phyloP scores from a whole-genome alignment of 1,140 invertebrate genomes.

The Rhopalosiphum padi region DNA sequence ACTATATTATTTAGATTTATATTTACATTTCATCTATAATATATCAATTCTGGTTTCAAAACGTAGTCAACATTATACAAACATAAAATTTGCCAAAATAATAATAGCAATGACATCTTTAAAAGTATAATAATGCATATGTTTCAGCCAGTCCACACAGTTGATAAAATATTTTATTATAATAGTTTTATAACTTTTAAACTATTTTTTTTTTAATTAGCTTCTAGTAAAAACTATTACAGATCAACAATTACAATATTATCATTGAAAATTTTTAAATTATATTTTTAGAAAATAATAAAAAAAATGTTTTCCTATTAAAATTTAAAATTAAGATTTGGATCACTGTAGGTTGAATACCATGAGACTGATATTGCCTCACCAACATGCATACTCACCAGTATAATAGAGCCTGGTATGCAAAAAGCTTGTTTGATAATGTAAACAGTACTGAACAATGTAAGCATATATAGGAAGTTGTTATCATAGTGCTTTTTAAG shows the following conservation, averaged over 20 bases:
- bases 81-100: too few species aligned
- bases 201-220: too few species aligned
- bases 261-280: too few species aligned
- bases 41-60: neutral
- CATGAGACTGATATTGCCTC: neutral
- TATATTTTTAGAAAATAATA: neutral
- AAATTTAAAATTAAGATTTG: neutral
- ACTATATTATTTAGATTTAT: neutral
- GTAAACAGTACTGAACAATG: constrained; percentile 33
- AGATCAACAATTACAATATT: too few species aligned
- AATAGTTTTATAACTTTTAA: neutral
- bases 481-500: neutral
- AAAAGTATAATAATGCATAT: neutral
- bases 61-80: too few species aligned
- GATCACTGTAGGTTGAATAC: neutral
- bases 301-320: neutral
- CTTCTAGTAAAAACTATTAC: too few species aligned
- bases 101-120: too few species aligned
- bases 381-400: neutral
- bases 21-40: neutral
- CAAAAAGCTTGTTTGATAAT: constrained; percentile 48
- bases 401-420: constrained; percentile 35
- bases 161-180: neutral
- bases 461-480: constrained; percentile 29
- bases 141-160: neutral